Evolutionary conservation across 2,113 vertebrate genomes (phyloP).

Genomic region (Poeciliopsis prolifica): DNA sequence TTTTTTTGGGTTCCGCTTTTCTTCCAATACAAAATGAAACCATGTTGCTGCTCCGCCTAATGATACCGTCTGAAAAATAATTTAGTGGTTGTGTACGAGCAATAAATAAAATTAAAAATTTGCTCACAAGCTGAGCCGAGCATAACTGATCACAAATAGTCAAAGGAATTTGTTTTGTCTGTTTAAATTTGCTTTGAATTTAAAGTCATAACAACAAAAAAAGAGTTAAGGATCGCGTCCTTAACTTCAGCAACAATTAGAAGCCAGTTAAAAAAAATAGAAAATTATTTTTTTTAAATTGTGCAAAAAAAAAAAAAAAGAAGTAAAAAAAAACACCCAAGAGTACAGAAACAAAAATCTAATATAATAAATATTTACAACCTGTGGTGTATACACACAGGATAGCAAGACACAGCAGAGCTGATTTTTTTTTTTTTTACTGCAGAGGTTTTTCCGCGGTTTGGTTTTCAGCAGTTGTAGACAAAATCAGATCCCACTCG

Average conservation of each 20-base stretch:
- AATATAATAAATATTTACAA: no score
- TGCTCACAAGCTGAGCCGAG: neutral
- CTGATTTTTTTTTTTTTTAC: no score
- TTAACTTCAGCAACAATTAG: neutral
- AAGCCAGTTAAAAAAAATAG: no score
- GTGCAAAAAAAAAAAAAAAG: no score
- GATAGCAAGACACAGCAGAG: no score
- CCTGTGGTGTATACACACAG: no score
- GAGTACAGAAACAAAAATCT: no score
- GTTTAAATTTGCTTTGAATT: neutral
- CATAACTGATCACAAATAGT: neutral
- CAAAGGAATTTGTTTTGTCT: neutral
- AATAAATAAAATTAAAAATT: neutral
- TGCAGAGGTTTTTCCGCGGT: no score
- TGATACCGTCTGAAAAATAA: no score
- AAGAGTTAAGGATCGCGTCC: neutral
- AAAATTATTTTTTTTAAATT: no score
- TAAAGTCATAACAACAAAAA: neutral
- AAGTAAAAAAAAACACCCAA: no score
- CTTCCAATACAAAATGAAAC: conserved; percentile 33
- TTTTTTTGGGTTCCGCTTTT: conserved; percentile 27
- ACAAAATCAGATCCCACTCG: neutral
- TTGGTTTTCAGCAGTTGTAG: no score
- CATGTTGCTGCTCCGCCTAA: neutral
- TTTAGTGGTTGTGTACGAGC: neutral